These are phyloP conservation scores for Capromys pilorides DNA, from an alignment of 2,797 vertebrate species.

Conservation along the genomic window DNA sequence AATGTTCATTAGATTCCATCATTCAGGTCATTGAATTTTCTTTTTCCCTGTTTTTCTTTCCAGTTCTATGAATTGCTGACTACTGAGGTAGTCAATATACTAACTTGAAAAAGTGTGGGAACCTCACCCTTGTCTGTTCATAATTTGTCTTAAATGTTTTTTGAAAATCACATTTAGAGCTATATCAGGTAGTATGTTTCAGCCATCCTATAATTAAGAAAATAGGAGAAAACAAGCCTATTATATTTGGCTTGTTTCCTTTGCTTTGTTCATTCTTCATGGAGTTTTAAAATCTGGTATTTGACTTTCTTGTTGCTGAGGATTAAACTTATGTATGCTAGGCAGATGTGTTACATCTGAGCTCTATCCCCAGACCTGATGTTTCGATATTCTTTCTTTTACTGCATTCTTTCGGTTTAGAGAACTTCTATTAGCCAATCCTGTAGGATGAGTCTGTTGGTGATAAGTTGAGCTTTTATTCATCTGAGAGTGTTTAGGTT, in stretches of 20 bases:
- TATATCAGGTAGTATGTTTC: background rate
- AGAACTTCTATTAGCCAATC: background rate
- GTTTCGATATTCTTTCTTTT: background rate
- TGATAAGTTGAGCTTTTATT: background rate
- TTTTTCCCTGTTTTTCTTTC: constrained; percentile 1
- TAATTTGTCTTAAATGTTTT: background rate
- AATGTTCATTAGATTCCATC: background rate
- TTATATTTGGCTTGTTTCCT: background rate
- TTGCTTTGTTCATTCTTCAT: background rate
- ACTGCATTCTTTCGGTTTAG: background rate
- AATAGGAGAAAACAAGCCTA: background rate
- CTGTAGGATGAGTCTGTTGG: background rate
- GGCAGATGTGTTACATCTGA: too few relatives aligned
- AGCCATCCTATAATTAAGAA: background rate
- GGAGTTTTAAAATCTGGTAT: background rate
- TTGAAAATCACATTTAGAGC: background rate
- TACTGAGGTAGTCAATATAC: background rate
- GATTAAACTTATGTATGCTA: background rate
- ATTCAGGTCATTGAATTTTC: background rate
- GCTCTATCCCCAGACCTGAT: background rate
- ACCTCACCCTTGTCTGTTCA: background rate
- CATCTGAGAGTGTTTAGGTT: constrained; percentile 30
- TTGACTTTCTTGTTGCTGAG: background rate
- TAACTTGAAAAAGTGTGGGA: background rate
- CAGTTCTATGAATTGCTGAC: background rate